Evolutionary conservation across 2,113 vertebrate genomes (phyloP).

Genomic region (Datnioides undecimradiatus): DNA sequence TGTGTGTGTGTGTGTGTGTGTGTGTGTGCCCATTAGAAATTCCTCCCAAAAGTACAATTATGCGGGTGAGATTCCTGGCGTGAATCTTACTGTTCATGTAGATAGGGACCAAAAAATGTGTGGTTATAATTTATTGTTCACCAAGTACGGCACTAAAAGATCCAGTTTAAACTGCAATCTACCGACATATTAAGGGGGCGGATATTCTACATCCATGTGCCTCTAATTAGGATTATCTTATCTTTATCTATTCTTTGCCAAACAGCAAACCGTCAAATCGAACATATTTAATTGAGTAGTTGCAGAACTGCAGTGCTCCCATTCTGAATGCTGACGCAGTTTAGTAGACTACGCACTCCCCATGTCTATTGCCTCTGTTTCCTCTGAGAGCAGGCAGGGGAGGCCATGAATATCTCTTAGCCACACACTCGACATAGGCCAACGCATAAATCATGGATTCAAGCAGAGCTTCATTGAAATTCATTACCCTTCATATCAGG

Average conservation of each 20-base stretch:
- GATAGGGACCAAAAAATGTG: neutral
- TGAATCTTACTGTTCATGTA: slow-evolving; percentile 16
- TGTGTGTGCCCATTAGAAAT: slow-evolving; percentile 40
- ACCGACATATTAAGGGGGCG: neutral
- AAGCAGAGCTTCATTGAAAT: slow-evolving; percentile 82
- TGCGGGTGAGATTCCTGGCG: slow-evolving; percentile 23
- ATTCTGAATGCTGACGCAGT: slow-evolving; percentile 43
- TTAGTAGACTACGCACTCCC: slow-evolving; percentile 38
- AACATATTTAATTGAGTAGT: slow-evolving; percentile 61
- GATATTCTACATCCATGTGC: neutral
- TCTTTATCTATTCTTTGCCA: slow-evolving; percentile 28
- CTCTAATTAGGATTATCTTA: slow-evolving; percentile 28
- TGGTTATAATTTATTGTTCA: slow-evolving; percentile 21
- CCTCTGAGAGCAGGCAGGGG: slow-evolving; percentile 62
- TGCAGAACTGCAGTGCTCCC: slow-evolving; percentile 28
- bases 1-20: slow-evolving; percentile 6
- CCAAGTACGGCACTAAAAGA: neutral
- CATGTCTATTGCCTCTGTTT: slow-evolving; percentile 56
- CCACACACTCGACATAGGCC: slow-evolving; percentile 75
- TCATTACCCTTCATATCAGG: slow-evolving; percentile 80
- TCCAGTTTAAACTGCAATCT: slow-evolving; percentile 4
- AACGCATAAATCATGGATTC: slow-evolving; percentile 80
- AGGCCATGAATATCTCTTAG: slow-evolving; percentile 77
- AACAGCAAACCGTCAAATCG: slow-evolving; percentile 29
- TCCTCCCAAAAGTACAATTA: slow-evolving; percentile 62